Conservation (phyloP, 2,888 invertebrate genomes). For the Sphecodes monilicornis region DNA sequence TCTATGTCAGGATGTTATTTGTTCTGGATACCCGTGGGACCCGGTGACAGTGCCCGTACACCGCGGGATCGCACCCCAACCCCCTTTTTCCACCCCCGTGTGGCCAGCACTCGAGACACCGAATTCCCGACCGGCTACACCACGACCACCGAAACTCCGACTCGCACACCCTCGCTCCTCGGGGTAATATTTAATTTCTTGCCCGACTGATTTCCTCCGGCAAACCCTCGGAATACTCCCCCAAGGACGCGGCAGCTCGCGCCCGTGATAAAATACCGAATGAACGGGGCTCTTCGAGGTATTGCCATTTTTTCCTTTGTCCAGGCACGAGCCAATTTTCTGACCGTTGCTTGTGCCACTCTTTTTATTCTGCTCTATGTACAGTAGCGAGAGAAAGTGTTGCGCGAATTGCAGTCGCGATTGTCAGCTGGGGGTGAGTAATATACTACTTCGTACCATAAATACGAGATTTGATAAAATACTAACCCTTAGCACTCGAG, state of each 20-base stretch:
- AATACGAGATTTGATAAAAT: too few species aligned
- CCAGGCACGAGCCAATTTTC: conserved; percentile 61
- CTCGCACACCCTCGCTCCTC: conserved; percentile 58
- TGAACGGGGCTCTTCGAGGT: conserved; percentile 56
- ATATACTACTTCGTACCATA: too few species aligned
- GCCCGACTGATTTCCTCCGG: conserved; percentile 77
- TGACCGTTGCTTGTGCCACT: conserved; percentile 54
- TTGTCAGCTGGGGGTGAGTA: background rate
- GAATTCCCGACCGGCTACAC: conserved; percentile 62
- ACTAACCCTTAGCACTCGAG: too few species aligned
- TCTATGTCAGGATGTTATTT: conserved; percentile 75
- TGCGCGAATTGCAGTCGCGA: background rate
- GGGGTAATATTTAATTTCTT: conserved; percentile 82
- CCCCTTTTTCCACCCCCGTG: conserved; percentile 12
- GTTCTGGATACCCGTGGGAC: conserved; percentile 73
- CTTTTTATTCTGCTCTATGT: background rate
- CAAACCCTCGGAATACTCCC: conserved; percentile 66
- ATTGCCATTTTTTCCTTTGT: conserved; percentile 65
- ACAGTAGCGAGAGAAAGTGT: background rate
- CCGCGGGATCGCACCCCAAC: conserved; percentile 53
- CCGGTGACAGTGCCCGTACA: conserved; percentile 62
- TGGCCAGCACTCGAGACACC: conserved; percentile 59
- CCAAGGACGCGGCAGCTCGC: conserved; percentile 54
- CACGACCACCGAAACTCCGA: conserved; percentile 40
- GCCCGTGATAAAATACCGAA: conserved; percentile 76